Conservation (phyloP, 2,797 vertebrate species). For the Notolabrus celidotus region DNA sequence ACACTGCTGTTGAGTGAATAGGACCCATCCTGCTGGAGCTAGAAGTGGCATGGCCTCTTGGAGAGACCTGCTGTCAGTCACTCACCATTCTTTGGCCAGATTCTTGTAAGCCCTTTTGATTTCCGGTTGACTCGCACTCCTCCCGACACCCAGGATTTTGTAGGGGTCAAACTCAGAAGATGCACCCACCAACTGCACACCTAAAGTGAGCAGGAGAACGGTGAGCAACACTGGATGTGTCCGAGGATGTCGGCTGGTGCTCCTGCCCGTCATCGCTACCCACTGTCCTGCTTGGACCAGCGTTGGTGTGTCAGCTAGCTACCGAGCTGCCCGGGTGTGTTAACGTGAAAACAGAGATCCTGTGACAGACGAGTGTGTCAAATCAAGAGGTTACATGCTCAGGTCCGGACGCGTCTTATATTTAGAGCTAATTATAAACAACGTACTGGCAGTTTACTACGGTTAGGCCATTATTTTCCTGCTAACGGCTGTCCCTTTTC, state of each 20-base stretch:
- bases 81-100: slow-evolving; percentile 93
- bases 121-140: slow-evolving; percentile 88
- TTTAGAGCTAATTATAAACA: neutral
- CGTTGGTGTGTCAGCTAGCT: slow-evolving; percentile 26
- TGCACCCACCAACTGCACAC: slow-evolving; percentile 74
- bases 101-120: slow-evolving; percentile 94
- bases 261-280: slow-evolving; percentile 45
- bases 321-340: slow-evolving; percentile 1
- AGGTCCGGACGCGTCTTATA: neutral
- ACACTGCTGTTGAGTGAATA: neutral
- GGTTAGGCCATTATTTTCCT: slow-evolving; percentile 46
- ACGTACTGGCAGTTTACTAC: slow-evolving; percentile 3
- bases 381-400: slow-evolving; percentile 33
- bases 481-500: slow-evolving; percentile 44
- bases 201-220: slow-evolving; percentile 77
- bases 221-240: slow-evolving; percentile 41
- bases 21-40: neutral
- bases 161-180: slow-evolving; percentile 90
- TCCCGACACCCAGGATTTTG: slow-evolving; percentile 87
- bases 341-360: neutral
- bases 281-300: slow-evolving; percentile 10
- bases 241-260: slow-evolving; percentile 30
- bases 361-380: neutral
- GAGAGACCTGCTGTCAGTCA: slow-evolving; percentile 16
- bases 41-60: neutral